phyloP scores from a whole-genome alignment of 2,797 vertebrate genomes.

The Bradypodion pumilum region DNA sequence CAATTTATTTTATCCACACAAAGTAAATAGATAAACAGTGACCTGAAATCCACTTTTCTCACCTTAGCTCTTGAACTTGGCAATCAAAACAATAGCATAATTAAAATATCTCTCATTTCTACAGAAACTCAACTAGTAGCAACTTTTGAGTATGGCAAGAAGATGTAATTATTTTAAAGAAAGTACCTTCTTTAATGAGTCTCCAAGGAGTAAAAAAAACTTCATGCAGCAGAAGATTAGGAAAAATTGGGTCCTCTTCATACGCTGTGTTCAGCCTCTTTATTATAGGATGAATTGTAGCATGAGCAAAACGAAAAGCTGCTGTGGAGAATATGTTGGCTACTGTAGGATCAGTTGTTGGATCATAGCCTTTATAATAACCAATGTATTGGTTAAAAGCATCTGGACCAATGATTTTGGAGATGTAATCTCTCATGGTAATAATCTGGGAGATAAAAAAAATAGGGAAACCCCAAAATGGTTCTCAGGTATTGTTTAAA shows the following conservation, averaged over 20 bases:
- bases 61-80: not conserved
- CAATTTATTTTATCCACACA: constrained; percentile 15
- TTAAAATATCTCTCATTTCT: constrained; percentile 12
- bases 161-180: constrained; percentile 10
- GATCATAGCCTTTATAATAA: constrained; percentile 84
- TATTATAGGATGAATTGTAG: constrained; percentile 81
- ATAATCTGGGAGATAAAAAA: constrained; percentile 81
- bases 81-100: not conserved
- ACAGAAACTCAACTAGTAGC: not conserved
- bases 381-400: constrained; percentile 83
- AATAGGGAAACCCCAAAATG: constrained; percentile 5
- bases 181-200: constrained; percentile 88
- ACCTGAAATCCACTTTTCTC: not conserved
- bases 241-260: constrained; percentile 79
- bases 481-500: not conserved
- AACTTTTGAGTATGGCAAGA: not conserved
- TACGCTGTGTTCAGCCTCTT: constrained; percentile 83
- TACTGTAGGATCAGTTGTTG: constrained; percentile 80
- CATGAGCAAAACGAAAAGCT: constrained; percentile 95
- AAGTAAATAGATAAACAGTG: not conserved
- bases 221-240: constrained; percentile 79
- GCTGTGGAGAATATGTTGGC: constrained; percentile 94
- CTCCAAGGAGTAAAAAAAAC: constrained; percentile 94
- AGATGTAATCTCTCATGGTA: constrained; percentile 91
- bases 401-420: constrained; percentile 87